Evolutionary conservation across 2,113 vertebrate species (phyloP).

Genomic region (Etheostoma cragini): DNA sequence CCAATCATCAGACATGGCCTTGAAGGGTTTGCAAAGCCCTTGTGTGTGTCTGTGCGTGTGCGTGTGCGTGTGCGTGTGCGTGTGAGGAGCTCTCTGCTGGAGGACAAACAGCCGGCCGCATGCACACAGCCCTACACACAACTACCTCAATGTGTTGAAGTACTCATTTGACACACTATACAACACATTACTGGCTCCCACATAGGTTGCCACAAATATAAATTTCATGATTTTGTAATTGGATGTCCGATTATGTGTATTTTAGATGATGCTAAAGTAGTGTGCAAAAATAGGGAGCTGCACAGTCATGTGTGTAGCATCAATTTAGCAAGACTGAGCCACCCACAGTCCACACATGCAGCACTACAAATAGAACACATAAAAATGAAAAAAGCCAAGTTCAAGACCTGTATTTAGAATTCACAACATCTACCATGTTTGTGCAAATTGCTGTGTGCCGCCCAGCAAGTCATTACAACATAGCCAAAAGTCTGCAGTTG

Average conservation of each 20-base stretch:
- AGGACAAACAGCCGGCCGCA: conserved; percentile 43
- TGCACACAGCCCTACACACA: conserved; percentile 11
- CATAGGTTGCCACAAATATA: neutral
- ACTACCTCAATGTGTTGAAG: conserved; percentile 2
- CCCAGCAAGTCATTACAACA: neutral
- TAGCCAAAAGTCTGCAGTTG: neutral
- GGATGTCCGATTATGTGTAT: neutral
- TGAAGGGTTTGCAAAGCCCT: conserved; percentile 31
- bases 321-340: neutral
- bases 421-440: neutral
- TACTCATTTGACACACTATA: neutral
- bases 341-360: neutral
- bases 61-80: no score
- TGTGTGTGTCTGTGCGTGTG: no score
- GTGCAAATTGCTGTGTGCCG: neutral
- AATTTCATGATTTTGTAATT: neutral
- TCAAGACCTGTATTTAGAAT: neutral
- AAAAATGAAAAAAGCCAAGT: neutral
- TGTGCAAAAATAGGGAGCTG: neutral
- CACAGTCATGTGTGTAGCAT: neutral
- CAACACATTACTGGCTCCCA: neutral
- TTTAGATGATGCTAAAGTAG: no score
- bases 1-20: conserved; percentile 64
- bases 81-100: conserved; percentile 4
- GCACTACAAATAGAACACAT: neutral